Conservation (phyloP, 2,797 vertebrate genomes). For the Gallinago nigripennis region DNA sequence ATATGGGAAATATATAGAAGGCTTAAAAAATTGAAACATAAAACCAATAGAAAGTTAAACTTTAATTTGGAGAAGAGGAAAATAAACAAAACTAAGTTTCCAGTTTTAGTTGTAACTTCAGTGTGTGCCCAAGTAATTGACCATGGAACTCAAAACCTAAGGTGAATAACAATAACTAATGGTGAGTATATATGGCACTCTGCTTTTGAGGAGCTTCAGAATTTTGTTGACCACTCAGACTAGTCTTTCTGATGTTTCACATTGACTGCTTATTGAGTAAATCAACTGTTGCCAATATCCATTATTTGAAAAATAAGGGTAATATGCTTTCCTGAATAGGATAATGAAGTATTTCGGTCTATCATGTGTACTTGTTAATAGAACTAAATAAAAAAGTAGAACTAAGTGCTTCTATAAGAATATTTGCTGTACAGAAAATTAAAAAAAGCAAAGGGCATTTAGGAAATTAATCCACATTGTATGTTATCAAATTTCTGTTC, state of each 20-base stretch:
- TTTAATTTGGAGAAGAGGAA: background rate
- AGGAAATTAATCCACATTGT: background rate
- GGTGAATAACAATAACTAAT: background rate
- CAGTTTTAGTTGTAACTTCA: background rate
- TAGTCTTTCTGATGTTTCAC: background rate
- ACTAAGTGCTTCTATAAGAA: background rate
- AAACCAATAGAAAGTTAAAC: background rate
- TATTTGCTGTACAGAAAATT: background rate
- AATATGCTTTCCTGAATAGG: background rate
- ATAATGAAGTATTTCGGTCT: background rate
- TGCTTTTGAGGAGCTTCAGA: background rate
- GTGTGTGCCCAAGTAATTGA: background rate
- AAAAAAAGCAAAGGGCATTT: background rate
- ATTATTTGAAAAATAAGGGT: background rate
- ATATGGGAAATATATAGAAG: background rate
- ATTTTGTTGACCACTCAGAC: background rate
- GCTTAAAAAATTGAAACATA: background rate
- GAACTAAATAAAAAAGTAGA: background rate
- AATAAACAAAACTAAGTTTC: background rate
- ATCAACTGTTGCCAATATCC: background rate
- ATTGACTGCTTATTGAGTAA: background rate
- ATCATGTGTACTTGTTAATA: background rate
- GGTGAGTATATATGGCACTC: background rate
- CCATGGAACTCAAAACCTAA: background rate
- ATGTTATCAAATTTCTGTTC: background rate